These are phyloP conservation scores for Pipistrellus pygmaeus DNA, from an alignment of 2,797 vertebrate genomes.

Conservation along the genomic window DNA sequence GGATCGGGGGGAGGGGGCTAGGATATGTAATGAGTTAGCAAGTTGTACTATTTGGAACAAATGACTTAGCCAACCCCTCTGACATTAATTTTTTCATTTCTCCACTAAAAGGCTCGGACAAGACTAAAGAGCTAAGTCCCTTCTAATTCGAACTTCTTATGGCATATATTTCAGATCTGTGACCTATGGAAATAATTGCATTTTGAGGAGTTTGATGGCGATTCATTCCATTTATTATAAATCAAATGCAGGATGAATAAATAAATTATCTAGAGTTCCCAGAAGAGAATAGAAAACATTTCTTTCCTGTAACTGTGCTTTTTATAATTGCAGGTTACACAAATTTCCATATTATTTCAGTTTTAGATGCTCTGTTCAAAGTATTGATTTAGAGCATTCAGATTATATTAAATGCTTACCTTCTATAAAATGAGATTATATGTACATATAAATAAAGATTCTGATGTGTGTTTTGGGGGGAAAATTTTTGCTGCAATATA, in stretches of 20 bases:
- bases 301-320: constrained; percentile 77
- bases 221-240: constrained; percentile 77
- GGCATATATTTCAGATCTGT: constrained; percentile 64
- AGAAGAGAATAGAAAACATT: constrained; percentile 69
- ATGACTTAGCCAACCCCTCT: neutral
- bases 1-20: neutral
- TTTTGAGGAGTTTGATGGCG: constrained; percentile 71
- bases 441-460: constrained; percentile 56
- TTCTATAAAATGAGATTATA: constrained; percentile 59
- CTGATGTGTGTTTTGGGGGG: neutral
- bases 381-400: constrained; percentile 61
- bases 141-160: constrained; percentile 62
- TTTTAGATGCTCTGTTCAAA: constrained; percentile 50
- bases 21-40: constrained; percentile 2
- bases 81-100: constrained; percentile 54
- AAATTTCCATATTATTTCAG: constrained; percentile 76
- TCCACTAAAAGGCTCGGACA: constrained; percentile 39
- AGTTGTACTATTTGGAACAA: constrained; percentile 43
- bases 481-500: constrained; percentile 19
- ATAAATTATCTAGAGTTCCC: constrained; percentile 77
- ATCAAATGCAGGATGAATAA: constrained; percentile 79
- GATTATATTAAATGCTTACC: constrained; percentile 69
- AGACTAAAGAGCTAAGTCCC: neutral
- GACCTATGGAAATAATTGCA: constrained; percentile 76
- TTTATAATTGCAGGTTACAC: constrained; percentile 76